Conservation (phyloP, 2,888 invertebrate species). For the Hydriomena furcata region DNA sequence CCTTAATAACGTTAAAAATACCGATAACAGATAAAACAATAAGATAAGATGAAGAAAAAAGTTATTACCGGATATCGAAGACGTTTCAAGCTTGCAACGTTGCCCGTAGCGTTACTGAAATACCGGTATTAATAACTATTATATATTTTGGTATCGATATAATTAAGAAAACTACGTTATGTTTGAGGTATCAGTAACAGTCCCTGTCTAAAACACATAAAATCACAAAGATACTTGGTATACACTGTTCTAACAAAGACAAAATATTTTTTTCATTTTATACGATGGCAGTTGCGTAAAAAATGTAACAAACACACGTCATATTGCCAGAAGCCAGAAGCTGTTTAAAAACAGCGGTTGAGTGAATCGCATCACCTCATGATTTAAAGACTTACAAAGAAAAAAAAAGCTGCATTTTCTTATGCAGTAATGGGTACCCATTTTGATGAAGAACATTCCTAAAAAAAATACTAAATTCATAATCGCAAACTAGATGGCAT, state of each 20-base stretch:
- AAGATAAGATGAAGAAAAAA: too few relatives aligned
- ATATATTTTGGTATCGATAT: conserved; percentile 2
- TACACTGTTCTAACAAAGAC: conserved; percentile 73
- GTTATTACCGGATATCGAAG: too few relatives aligned
- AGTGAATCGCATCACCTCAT: not conserved
- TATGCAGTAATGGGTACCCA: too few relatives aligned
- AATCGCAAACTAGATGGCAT: too few relatives aligned
- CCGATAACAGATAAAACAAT: not conserved
- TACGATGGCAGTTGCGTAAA: conserved; percentile 20
- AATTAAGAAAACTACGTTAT: not conserved
- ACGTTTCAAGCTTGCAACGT: too few relatives aligned
- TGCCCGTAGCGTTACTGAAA: not conserved
- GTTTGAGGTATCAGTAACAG: not conserved
- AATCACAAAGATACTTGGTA: conserved; percentile 75
- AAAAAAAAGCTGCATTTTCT: too few relatives aligned
- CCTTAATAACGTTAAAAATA: conserved; percentile 1
- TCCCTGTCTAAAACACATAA: conserved; percentile 51
- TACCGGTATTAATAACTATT: not conserved
- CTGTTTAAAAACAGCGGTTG: not conserved
- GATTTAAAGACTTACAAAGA: not conserved
- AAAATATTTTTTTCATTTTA: conserved; percentile 55
- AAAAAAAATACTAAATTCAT: too few relatives aligned
- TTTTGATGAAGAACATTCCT: too few relatives aligned
- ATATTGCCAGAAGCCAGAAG: too few relatives aligned
- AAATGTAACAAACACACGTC: conserved; percentile 15